These are phyloP conservation scores for Chaetorhynchus papuensis DNA, from an alignment of 2,113 vertebrate species.

Conservation along the genomic window DNA sequence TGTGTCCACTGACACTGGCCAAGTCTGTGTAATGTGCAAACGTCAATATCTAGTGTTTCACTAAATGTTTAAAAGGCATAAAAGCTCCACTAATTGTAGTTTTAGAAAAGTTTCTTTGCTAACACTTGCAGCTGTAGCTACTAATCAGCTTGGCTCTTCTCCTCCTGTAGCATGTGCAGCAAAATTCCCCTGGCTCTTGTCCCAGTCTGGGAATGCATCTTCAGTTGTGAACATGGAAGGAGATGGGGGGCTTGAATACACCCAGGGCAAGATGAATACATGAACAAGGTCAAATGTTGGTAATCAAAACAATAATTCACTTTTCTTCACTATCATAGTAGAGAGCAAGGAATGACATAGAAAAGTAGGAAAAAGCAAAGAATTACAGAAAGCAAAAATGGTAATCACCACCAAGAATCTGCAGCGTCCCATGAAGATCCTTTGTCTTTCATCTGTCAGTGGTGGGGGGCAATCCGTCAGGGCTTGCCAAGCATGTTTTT, in stretches of 20 bases:
- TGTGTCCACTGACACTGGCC: not conserved
- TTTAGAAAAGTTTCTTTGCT: not conserved
- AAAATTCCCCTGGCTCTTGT: not conserved
- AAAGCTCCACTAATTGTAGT: not conserved
- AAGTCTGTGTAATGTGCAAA: not conserved
- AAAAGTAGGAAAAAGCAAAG: not conserved
- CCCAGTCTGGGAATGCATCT: not conserved
- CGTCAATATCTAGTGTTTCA: not conserved
- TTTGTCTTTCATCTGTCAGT: fast-evolving
- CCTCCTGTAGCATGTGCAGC: not conserved
- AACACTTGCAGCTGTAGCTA: not conserved
- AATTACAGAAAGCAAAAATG: not conserved
- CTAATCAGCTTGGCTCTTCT: not conserved
- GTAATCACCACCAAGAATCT: not conserved
- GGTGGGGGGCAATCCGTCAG: fast-evolving
- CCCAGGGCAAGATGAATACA: not conserved
- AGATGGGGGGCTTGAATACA: not conserved
- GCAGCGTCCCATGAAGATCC: not conserved
- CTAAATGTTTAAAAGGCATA: not conserved
- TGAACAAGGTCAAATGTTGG: not conserved
- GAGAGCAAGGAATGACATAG: not conserved
- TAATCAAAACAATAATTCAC: not conserved
- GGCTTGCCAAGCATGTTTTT: not conserved
- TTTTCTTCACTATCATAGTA: not conserved
- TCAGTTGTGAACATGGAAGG: not conserved